Conservation (phyloP, 1,140 invertebrate species). For the Aethina tumida region DNA sequence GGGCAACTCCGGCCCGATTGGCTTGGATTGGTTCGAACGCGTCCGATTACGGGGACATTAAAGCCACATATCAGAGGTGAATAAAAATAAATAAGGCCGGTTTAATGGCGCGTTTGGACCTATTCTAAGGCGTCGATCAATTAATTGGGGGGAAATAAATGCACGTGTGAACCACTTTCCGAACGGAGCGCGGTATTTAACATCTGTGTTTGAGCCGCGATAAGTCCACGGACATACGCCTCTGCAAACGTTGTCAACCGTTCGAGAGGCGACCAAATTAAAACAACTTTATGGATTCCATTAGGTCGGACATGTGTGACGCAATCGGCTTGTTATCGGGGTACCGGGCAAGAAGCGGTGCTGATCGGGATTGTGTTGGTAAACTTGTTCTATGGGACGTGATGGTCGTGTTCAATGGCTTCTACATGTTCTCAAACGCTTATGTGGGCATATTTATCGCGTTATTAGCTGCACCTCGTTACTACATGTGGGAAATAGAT, state of each 20-base stretch:
- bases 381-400: constrained; percentile 2
- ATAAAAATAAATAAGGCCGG: too few species aligned
- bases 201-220: constrained; percentile 3
- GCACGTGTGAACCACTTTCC: too few species aligned
- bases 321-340: constrained; percentile 12
- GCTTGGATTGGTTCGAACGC: too few species aligned
- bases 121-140: too few species aligned
- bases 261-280: constrained; percentile 22
- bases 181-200: too few species aligned
- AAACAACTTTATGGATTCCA: constrained; percentile 25
- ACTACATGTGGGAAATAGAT: not conserved
- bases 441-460: not conserved
- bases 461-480: too few species aligned
- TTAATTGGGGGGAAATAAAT: too few species aligned
- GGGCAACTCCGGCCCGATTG: too few species aligned
- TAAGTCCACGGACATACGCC: constrained; percentile 13
- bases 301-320: constrained; percentile 18
- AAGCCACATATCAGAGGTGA: too few species aligned
- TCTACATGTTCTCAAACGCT: not conserved
- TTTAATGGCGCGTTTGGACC: too few species aligned
- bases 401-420: not conserved
- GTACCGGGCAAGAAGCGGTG: too few species aligned
- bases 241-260: constrained; percentile 17
- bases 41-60: too few species aligned
- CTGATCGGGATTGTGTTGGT: not conserved